Percentiles rank a stretch among this genome's conserved stretches.
Conservation (phyloP, 2,888 invertebrate species). For the Plusia festucae region DNA sequence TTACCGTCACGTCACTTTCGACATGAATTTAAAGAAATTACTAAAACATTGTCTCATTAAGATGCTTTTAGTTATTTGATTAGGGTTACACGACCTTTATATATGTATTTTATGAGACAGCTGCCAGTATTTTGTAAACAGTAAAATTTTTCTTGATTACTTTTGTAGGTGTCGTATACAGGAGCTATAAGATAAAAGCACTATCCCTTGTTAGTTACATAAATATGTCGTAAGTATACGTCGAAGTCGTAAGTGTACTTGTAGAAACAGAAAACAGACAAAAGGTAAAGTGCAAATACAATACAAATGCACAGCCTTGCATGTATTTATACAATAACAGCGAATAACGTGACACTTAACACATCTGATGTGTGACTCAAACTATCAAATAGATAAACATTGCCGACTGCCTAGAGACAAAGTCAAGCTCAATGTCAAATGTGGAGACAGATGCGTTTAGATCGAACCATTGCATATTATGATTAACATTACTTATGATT, state of each 20-base stretch:
- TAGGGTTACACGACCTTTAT: too few species aligned
- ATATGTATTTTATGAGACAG: too few species aligned
- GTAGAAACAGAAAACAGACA: too few species aligned
- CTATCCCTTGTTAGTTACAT: too few species aligned
- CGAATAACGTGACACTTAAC: constrained; percentile 35
- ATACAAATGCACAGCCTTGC: background rate
- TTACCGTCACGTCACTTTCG: constrained; percentile 19
- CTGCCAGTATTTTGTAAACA: too few species aligned
- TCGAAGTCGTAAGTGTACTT: too few species aligned
- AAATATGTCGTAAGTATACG: too few species aligned
- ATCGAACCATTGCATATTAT: background rate
- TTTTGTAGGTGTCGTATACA: too few species aligned
- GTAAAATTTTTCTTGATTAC: too few species aligned
- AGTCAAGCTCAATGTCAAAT: constrained; percentile 60
- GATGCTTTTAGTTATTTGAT: too few species aligned
- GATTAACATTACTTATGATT: background rate
- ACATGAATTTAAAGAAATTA: constrained; percentile 3
- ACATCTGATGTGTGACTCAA: constrained; percentile 32
- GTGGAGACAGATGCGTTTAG: constrained; percentile 15
- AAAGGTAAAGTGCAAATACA: background rate
- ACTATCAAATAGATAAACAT: constrained; percentile 26
- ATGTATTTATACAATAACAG: constrained; percentile 15
- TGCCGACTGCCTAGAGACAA: constrained; percentile 28
- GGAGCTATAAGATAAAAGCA: too few species aligned
- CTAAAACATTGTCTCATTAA: too few species aligned